Percentiles rank a stretch among this genome's conserved stretches.
These are phyloP conservation scores for Pseudochirops corinnae DNA, from an alignment of 2,797 vertebrate species.

Conservation along the genomic window DNA sequence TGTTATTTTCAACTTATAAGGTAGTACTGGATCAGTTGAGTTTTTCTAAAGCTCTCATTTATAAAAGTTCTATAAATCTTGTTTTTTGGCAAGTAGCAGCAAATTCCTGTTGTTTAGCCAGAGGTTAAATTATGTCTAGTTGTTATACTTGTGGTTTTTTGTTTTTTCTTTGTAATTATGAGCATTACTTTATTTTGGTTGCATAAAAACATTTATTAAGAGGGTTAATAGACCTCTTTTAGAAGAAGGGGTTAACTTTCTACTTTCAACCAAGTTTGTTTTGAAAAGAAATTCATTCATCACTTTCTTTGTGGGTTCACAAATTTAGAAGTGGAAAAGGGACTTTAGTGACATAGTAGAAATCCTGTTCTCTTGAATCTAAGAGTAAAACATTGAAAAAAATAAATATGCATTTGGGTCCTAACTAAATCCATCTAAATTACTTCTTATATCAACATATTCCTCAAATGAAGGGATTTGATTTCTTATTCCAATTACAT, in stretches of 20 bases:
- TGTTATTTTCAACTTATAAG: background rate
- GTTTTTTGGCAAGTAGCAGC: background rate
- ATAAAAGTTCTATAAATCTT: background rate
- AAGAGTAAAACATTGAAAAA: background rate
- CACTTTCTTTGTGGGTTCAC: background rate
- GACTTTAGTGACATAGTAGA: background rate
- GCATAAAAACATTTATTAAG: background rate
- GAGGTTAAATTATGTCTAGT: background rate
- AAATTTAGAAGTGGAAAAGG: background rate
- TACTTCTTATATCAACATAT: background rate
- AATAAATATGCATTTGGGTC: background rate
- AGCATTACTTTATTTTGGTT: background rate
- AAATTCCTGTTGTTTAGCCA: background rate
- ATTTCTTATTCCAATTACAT: background rate
- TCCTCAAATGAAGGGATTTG: background rate
- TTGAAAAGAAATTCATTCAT: background rate
- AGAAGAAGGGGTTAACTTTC: background rate
- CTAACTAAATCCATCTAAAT: background rate
- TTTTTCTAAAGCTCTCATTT: background rate
- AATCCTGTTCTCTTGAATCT: conserved; percentile 1
- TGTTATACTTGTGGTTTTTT: background rate
- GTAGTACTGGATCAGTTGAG: background rate
- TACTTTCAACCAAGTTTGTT: background rate
- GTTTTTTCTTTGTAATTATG: background rate
- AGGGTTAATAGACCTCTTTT: background rate